Percentiles rank a stretch among this genome's conserved stretches.
Evolutionary conservation across 2,888 invertebrate species (phyloP).

Genomic region (Acanthosepion lycidas): DNA sequence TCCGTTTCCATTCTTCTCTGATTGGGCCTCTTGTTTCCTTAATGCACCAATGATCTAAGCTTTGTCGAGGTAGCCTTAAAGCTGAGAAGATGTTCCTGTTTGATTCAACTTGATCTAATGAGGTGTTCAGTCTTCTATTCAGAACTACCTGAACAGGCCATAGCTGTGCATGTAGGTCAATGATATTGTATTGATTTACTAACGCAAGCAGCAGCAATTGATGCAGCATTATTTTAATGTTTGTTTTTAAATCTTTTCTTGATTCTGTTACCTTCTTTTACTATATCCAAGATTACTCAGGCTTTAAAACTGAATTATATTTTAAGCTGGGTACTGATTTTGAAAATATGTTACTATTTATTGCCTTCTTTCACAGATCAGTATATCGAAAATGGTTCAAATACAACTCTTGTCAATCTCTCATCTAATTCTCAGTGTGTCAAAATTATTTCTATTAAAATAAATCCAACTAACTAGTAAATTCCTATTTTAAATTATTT

Average conservation of each 20-base stretch:
- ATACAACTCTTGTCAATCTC: not conserved
- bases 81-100: constrained; percentile 33
- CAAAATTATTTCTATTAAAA: not conserved
- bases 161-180: not conserved
- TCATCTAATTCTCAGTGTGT: not conserved
- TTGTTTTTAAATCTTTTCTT: not conserved
- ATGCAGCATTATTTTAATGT: not conserved
- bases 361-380: not conserved
- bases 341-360: not conserved
- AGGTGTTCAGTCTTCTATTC: constrained; percentile 33
- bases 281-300: constrained; percentile 15
- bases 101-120: constrained; percentile 33
- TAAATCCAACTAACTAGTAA: not conserved
- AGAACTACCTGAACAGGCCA: constrained; percentile 11
- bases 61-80: not conserved
- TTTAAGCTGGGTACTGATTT: not conserved
- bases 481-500: not conserved
- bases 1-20: constrained; percentile 20
- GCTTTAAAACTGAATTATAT: not conserved
- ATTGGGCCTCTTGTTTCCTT: constrained; percentile 20
- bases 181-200: not conserved
- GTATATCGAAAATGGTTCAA: not conserved
- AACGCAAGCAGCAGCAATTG: not conserved
- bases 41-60: constrained; percentile 20
- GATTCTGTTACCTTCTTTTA: not conserved